Evolutionary conservation across 2,113 vertebrate genomes (phyloP), one percentile per base, ranked within the genome.

Genomic region (Loxodonta africana): DNA sequence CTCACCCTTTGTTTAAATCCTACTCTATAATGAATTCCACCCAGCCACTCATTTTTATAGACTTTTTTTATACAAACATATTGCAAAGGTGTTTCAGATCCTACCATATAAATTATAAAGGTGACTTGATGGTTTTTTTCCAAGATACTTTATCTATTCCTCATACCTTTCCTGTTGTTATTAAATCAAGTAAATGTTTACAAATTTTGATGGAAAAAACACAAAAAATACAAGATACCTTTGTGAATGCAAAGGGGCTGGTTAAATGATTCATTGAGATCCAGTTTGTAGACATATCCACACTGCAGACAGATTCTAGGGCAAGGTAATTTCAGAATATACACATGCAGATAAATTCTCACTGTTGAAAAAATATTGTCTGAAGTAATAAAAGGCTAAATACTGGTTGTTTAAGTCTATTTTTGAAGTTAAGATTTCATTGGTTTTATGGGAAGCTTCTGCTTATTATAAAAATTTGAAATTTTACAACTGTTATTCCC

Each of bases 151-250:
- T 95, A 28, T 95, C 85, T 93, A 94, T 95, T 86, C 83, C 83
- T 91, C 44, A 53, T 84, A 86, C 33, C 57, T 94, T 95, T 94
- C 41, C 15, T 71, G 46, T 97, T 96, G 92, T 97, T 97, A 96
- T 91, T 98, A 97, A 98, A 98, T 97, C 95, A 97, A 98, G 53
- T 81, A 96, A 97, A 98, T 97, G 97, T 97, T 98, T 98, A 96
- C 57, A 96, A 3, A 44, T 93, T 98, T 87, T 98, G 93, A 95
- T 91, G 89, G 83, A 93, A 97, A 91, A 71, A 96, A 88, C 33
- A 85, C 63, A 86, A 92, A 92, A 83, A 94, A 96, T 67, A 86
- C 65, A 95, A 86, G 74, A 94, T 91, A 87, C 25, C 37, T 57
- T 80, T 92, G 48, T 84, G 57, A 76, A 73, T 94, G 91, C 28